Evolutionary conservation across 1,140 invertebrate species (phyloP), one percentile per base, ranked within the genome.

Genomic region (Nephila pilipes): DNA sequence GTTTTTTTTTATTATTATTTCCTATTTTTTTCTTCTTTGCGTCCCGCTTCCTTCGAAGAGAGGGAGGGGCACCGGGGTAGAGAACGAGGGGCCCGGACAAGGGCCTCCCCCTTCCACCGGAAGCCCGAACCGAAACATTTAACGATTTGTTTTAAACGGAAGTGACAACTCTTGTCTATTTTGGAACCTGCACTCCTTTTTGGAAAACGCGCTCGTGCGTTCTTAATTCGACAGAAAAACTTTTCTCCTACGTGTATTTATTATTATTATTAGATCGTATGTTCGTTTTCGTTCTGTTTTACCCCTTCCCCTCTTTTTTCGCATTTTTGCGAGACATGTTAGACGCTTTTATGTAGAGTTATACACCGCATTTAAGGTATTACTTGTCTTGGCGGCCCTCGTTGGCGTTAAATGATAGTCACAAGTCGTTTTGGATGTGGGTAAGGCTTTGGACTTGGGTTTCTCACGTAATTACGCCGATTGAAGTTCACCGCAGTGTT

Each of bases 81-180:
- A 55, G 81, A 83, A 57, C 36, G 55, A 65, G 91, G 91, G 91
- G 91, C 83, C 91, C 65, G 18, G 14, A 20, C 22, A 65, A 83
- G 46, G 85, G 91, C 83, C 2, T n/a, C n/a, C 91, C 83, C 54
- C 75, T 46, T 32, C 46, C 83, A 87, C 91, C 91, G 91, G 91
- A 93, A 93, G 91, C 85, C 80, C 58, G 88, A 60, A 29, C 65
- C 85, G 91, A 93, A 93, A 93, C 91, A 93, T 93, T 93, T 93
- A 93, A 93, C 91, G 91, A 93, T 93, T 93, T 93, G 91, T 93
- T 93, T 87, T 93, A 93, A 87, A 93, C 83, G 91, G 91, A 93
- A 93, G 91, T 87, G 91, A 93, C 91, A 87, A 87, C 38, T 63
- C 65, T 36, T 38, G 91, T 87, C 85, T 93, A 93, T 93, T 93